Percentiles rank a stretch among this genome's conserved stretches.
phyloP scores from a whole-genome alignment of 35 echinoderm and acorn worm species.

The Chiridota heheva region DNA sequence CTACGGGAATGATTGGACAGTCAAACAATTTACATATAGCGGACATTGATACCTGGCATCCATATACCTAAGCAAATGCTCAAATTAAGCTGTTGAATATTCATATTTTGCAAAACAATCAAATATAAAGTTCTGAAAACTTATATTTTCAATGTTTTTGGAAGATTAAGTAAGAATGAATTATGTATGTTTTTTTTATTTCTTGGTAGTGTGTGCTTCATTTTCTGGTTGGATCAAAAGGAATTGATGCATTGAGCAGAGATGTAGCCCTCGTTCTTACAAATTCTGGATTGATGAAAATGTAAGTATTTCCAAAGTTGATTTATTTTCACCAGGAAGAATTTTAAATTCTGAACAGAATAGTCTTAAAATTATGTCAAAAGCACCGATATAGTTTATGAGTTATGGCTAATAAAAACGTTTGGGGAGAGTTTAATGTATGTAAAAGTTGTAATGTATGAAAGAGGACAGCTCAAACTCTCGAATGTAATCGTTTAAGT shows the following conservation, averaged over 20 bases:
- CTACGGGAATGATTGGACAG: too few relatives aligned
- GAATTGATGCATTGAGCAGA: constrained; percentile 74
- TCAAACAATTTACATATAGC: too few relatives aligned
- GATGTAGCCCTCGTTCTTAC: constrained; percentile 85
- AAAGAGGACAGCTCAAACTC: too few relatives aligned
- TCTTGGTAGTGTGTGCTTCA: constrained; percentile 84
- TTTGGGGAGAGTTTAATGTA: too few relatives aligned
- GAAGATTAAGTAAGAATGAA: not conserved
- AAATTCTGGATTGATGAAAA: constrained; percentile 92
- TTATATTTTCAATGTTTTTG: not conserved
- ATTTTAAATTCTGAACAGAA: too few relatives aligned
- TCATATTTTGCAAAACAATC: too few relatives aligned
- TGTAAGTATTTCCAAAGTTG: constrained; percentile 54
- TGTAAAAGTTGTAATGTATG: too few relatives aligned
- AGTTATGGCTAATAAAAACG: too few relatives aligned
- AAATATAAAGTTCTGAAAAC: not conserved
- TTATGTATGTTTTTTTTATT: constrained; percentile 3
- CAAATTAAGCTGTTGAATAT: too few relatives aligned
- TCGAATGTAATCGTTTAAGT: too few relatives aligned
- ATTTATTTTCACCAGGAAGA: not conserved
- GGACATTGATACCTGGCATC: too few relatives aligned
- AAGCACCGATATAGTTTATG: not conserved
- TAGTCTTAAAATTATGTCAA: too few relatives aligned
- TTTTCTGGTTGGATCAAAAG: constrained; percentile 88
- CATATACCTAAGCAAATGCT: not conserved